phyloP scores from a whole-genome alignment of 1,140 invertebrate species.

The Aphelenchoides avenae region DNA sequence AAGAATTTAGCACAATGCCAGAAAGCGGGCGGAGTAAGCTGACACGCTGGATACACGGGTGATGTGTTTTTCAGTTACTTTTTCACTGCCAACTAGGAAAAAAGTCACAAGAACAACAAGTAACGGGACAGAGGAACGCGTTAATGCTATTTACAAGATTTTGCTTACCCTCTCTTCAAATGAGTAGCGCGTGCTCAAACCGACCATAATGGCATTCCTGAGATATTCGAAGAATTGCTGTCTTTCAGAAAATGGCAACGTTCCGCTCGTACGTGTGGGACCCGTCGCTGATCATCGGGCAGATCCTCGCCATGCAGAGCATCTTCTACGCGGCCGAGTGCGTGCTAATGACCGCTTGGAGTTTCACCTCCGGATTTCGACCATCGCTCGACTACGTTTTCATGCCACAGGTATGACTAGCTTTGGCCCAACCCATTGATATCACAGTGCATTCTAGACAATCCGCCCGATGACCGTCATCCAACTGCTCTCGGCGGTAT shows the following conservation, averaged over 20 bases:
- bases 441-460: constrained; percentile 22
- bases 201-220: too few relatives aligned
- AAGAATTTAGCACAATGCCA: too few relatives aligned
- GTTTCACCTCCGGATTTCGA: constrained; percentile 26
- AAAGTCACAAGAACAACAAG: too few relatives aligned
- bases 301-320: constrained; percentile 85
- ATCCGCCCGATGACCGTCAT: constrained; percentile 40
- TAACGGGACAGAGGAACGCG: too few relatives aligned
- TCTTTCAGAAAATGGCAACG: constrained; percentile 34
- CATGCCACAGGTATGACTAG: constrained; percentile 9
- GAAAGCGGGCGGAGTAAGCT: too few relatives aligned
- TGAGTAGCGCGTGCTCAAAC: too few relatives aligned
- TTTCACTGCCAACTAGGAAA: too few relatives aligned
- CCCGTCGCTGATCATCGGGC: constrained; percentile 88
- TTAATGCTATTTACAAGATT: too few relatives aligned
- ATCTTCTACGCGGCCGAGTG: constrained; percentile 48
- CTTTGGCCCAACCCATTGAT: constrained; percentile 11
- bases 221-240: too few relatives aligned
- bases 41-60: too few relatives aligned
- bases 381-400: constrained; percentile 44
- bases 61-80: too few relatives aligned
- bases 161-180: too few relatives aligned
- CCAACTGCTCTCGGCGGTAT: constrained; percentile 43
- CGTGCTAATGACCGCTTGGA: constrained; percentile 36
- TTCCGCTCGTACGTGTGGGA: constrained; percentile 62